Evolutionary conservation across 2,113 vertebrate species (phyloP), one percentile per base, ranked within the genome.

Genomic region (Oncorhynchus tshawytscha): DNA sequence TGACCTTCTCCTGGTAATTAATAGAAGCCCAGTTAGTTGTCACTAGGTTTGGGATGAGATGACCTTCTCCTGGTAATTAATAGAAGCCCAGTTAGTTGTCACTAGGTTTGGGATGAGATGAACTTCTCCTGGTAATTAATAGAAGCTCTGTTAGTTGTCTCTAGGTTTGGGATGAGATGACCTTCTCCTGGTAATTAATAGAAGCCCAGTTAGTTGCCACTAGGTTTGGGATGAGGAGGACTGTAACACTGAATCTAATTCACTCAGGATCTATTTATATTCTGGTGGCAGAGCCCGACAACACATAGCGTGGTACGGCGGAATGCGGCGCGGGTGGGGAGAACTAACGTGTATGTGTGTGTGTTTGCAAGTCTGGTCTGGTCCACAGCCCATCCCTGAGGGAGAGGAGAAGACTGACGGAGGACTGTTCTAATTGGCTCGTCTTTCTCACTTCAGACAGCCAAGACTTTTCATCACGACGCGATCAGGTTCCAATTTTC

Each of bases 361-460:
- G 54, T 15, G 13, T 16, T 11, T 66, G 31, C 45, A 34, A 48
- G 39, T 66, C 3, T 31, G 57, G 27, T 18, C 15, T 49, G 34
- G 2, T 1, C 25, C 8, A 22, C 22, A 18, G 5, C 64, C 12
- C 15, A 27, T 25, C 64, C 24, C 64, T 16, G 69, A 74, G 80
- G 67, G 62, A 27, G 62, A 66, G 78, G 7, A 22, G 69, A 74
- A 34, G 59, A 79, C 83, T 80, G 86, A 81, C 86, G 82, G 82
- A 87, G 86, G 85, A 87, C 81, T 74, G 69, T 65, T 72, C 79
- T 91, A 92, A 92, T 89, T 92, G 89, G 88, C 86, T 86, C 84
- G 79, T 88, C 82, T 87, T 85, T 91, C 84, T 92, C 87, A 88
- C 78, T 82, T 87, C 84, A 88, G 86, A 91, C 84, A 84, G 81